Evolutionary conservation across 2,888 invertebrate genomes (phyloP).

Genomic region (Xylophagus ater): DNA sequence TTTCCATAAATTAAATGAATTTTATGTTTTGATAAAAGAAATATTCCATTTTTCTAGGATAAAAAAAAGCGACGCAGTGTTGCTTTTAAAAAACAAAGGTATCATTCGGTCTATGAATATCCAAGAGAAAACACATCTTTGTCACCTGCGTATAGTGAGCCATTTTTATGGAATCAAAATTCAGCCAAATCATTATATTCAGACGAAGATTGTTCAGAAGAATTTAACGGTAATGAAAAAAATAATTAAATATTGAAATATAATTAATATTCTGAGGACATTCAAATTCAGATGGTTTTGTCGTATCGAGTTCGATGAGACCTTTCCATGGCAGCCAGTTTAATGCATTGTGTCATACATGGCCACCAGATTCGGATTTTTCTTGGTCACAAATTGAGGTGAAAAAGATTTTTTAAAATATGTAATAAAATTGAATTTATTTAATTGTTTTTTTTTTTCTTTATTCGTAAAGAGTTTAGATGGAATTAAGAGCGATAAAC

Average conservation of each 20-base stretch:
- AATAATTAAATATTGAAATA: neutral
- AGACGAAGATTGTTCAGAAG: constrained; percentile 11
- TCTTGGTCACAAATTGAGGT: constrained; percentile 23
- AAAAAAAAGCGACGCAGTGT: constrained; percentile 52
- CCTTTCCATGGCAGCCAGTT: constrained; percentile 22
- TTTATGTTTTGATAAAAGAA: too few species aligned
- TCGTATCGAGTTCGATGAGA: constrained; percentile 20
- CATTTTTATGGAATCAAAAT: constrained; percentile 17
- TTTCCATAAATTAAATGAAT: too few species aligned
- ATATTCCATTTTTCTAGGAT: constrained; percentile 38
- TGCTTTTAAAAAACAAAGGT: constrained; percentile 72
- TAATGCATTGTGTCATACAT: constrained; percentile 21
- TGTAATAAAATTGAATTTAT: neutral
- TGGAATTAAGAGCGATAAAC: constrained; percentile 7
- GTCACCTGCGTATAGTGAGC: constrained; percentile 21
- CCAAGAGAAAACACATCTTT: constrained; percentile 50
- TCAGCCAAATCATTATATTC: constrained; percentile 4
- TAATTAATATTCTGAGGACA: neutral
- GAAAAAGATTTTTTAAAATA: constrained; percentile 1
- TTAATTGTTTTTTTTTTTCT: neutral
- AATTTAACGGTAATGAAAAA: constrained; percentile 13
- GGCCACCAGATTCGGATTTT: constrained; percentile 23
- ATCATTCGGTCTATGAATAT: constrained; percentile 76
- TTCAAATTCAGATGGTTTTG: constrained; percentile 19
- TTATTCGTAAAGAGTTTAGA: constrained; percentile 9